Base-by-base conservation (phyloP, 2,888 invertebrate genomes). In the Lasioglossum marginatum region DNA sequence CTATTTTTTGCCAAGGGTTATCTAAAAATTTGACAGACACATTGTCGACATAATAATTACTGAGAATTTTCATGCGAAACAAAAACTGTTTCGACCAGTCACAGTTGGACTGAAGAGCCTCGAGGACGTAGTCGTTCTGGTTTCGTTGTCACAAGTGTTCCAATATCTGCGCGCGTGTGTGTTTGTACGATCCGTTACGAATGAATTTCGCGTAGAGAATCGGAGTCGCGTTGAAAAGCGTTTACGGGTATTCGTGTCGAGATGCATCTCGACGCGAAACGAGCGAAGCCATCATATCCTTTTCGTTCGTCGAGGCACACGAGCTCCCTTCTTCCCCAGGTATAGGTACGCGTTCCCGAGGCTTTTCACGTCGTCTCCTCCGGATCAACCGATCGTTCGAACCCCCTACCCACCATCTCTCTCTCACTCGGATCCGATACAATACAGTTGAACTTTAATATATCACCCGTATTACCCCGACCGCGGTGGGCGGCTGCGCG, bases 361-460 rank as follows among this genome's bases (percentile, higher is more conserved):
- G 82, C 88, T 85, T 87, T 89, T 81, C 85, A 84, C 88, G 86
- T 87, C 85, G 84, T 60, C 85, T 83, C 80, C 81, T 70, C 79
- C 85, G 78, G 85, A 88, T 88, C 91, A 87, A 89, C 90, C 87
- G 91, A 88, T 90, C 88, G 81, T 75, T 90, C 70, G 27, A 37
- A 63, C 77, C 63, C 70, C 34, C 23, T 34, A 14, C 23, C n/a
- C n/a, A 23, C 5, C 10, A n/a, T 4, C 4, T n/a, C n/a, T n/a
- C 57, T 57, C 8, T n/a, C 57, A 4, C 57, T 10, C 68, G 75
- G 66, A 83, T 84, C 83, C 86, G 85, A 85, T 87, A 87, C 89
- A 88, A 91, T 91, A 80, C 87, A 85, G 81, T 82, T 85, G 82
- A 86, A 90, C 86, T 91, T 90, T 90, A 88, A 90, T 92, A 92